A percentile compares a stretch with the other conserved stretches of the same genome.
phyloP scores from a whole-genome alignment of 64 coral and sea anemone species.

The Platygyra sinensis region DNA sequence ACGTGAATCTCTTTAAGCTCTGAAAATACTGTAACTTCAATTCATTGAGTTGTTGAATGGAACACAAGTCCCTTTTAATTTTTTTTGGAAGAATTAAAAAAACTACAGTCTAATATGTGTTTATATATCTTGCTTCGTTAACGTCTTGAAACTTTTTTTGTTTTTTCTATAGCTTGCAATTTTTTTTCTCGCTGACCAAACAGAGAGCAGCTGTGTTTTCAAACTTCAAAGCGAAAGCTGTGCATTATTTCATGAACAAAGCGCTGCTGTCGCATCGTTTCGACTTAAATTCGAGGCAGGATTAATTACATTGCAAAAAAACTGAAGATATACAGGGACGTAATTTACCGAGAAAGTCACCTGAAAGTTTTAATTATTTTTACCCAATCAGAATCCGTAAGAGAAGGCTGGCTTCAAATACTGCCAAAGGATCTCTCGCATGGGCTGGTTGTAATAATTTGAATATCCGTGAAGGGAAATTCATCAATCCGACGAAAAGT shows the following conservation, averaged over 20 bases:
- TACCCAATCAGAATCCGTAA: background rate
- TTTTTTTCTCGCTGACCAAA: background rate
- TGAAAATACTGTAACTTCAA: too few species aligned
- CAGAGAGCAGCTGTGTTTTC: background rate
- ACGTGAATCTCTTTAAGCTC: too few species aligned
- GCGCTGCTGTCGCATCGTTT: background rate
- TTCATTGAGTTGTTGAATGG: too few species aligned
- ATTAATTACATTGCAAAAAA: background rate
- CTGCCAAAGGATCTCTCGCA: background rate
- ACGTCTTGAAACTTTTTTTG: background rate
- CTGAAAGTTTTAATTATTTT: background rate
- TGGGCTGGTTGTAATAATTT: background rate
- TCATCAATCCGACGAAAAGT: background rate
- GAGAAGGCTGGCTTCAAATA: background rate
- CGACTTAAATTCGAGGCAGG: background rate
- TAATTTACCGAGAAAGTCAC: background rate
- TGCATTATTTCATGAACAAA: background rate
- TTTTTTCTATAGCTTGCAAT: background rate
- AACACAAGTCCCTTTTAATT: too few species aligned
- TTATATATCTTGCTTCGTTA: background rate
- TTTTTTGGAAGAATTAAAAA: too few species aligned
- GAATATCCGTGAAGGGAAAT: background rate
- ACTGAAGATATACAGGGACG: background rate
- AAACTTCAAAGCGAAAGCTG: background rate
- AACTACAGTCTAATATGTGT: too few species aligned